Evolutionary conservation across 2,888 invertebrate species (phyloP).

Genomic region (Helicoverpa assulta): DNA sequence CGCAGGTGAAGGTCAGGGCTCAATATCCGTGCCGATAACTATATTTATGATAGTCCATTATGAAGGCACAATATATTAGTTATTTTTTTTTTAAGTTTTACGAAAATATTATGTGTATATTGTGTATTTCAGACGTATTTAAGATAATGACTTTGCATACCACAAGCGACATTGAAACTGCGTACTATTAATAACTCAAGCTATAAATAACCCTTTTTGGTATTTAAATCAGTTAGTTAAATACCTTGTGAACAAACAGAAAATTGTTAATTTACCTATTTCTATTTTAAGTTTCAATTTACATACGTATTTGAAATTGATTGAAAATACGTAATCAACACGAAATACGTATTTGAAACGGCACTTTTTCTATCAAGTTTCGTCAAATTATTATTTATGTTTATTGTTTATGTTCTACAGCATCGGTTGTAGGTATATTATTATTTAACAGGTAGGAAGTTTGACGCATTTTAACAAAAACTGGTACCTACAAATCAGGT

Average conservation of each 20-base stretch:
- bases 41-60: too few species aligned
- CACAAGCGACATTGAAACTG: too few species aligned
- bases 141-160: too few species aligned
- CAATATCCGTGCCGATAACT: too few species aligned
- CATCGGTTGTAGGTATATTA: conserved; percentile 23
- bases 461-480: conserved; percentile 50
- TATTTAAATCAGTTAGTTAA: background rate
- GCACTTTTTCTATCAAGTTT: conserved; percentile 6
- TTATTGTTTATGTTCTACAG: conserved; percentile 10
- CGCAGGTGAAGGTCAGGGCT: too few species aligned
- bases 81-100: too few species aligned
- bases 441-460: conserved; percentile 11
- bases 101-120: too few species aligned
- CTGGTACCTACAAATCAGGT: conserved; percentile 20
- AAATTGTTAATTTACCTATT: too few species aligned
- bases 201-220: background rate
- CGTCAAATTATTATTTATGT: background rate
- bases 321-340: conserved; percentile 1
- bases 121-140: too few species aligned
- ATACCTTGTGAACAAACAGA: too few species aligned
- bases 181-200: background rate
- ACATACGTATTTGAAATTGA: background rate
- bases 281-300: too few species aligned
- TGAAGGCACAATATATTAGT: too few species aligned
- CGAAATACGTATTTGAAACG: background rate